Percentiles rank a stretch among this genome's conserved stretches.
These are phyloP conservation scores for Mustela erminea DNA, from an alignment of 2,797 vertebrate species.

Conservation along the genomic window DNA sequence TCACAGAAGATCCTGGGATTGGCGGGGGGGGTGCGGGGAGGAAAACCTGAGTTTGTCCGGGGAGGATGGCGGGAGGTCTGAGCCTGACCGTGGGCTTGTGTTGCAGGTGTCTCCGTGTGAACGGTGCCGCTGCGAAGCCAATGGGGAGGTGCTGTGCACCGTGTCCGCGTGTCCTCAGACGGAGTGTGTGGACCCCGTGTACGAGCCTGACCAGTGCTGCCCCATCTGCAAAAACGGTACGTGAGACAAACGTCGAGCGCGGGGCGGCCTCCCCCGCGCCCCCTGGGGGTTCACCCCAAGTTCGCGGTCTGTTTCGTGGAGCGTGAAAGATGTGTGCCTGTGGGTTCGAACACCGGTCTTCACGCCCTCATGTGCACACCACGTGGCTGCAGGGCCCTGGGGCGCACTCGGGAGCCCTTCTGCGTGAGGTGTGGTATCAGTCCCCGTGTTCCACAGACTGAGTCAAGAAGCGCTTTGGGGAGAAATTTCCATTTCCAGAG, in stretches of 20 bases:
- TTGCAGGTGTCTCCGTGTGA: conserved; percentile 98
- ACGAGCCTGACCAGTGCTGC: conserved; percentile 98
- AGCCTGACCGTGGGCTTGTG: conserved; percentile 57
- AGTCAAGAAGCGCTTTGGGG: background rate
- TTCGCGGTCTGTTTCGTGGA: background rate
- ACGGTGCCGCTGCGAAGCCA: conserved; percentile 96
- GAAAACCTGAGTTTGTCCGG: rapidly evolving
- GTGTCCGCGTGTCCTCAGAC: conserved; percentile 98
- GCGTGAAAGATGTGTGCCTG: rapidly evolving
- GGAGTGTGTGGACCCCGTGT: conserved; percentile 98
- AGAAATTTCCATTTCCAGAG: background rate
- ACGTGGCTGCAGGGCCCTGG: rapidly evolving
- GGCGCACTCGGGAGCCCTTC: rapidly evolving
- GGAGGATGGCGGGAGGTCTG: background rate
- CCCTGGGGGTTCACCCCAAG: background rate
- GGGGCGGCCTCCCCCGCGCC: rapidly evolving
- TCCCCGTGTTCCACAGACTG: background rate
- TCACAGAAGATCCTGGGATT: background rate
- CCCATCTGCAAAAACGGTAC: conserved; percentile 99
- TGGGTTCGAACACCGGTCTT: rapidly evolving
- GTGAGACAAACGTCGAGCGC: rapidly evolving
- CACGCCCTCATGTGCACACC: rapidly evolving
- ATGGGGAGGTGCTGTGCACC: conserved; percentile 96
- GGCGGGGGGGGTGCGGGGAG: background rate
- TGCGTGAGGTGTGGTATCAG: rapidly evolving